Base-by-base conservation (phyloP, 2,888 invertebrate species). In the Cosmia pyralina region DNA sequence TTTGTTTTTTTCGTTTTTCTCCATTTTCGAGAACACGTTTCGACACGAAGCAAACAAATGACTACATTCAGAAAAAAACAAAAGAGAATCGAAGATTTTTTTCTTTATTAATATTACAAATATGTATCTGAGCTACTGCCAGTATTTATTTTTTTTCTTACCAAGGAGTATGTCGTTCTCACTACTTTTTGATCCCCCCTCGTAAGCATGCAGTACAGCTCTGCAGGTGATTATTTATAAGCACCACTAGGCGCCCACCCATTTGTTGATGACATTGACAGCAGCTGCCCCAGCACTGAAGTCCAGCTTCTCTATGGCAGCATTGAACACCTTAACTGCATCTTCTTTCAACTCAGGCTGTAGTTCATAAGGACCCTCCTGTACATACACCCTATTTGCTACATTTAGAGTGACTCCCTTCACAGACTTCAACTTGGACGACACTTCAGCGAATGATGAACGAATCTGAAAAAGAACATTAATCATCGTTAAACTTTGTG, bases 341-440 rank as follows among this genome's bases (percentile, higher is more conserved):
- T 97, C 93, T 10, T 96, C 92, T 83, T 97, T 95, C 82, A 97
- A 97, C 28, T 93, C 89, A 0, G 96, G 87, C 41, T 97, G 94
- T 5, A 98, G 84, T 13, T 94, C 90, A 66, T 97, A 96, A 0
- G 85, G 83, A 1, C 96, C 94, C 1, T 96, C 91, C 87, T 97
- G 96, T 0, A 98, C 91, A 88, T 97, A 98, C 8, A 98, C 94
- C 84, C 97, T 97, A 89, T 98, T 98, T 0, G 98, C 98, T 53
- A 98, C 94, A 75, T 96, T 96, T 8, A 98, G 89, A 11, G 97
- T 97, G 4, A 97, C 97, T 60, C 97, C 96, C 64, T 95, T 91
- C 22, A 96, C 84, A 2, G 90, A 78, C 75, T 88, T 94, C 63
- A 96, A 74, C 72, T 91, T 94, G 6, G 90, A 79, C 19, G 95